Conservation (phyloP, 2,113 vertebrate species). For the Poeciliopsis occidentalis region DNA sequence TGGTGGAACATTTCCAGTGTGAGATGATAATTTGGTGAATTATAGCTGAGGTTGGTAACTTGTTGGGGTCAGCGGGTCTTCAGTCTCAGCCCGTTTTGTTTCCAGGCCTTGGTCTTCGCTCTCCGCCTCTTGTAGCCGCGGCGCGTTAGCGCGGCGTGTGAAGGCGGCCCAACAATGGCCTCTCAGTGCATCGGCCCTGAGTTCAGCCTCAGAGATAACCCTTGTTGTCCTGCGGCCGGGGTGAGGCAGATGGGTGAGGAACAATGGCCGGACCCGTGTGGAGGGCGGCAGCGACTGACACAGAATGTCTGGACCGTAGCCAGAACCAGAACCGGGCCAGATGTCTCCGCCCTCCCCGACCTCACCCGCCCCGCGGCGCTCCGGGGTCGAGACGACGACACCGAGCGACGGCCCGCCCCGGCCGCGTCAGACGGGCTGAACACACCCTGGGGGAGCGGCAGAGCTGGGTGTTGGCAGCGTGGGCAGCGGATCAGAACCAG, state of each 20-base stretch:
- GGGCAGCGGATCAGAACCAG: conserved; percentile 66
- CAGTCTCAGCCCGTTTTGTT: too few species aligned
- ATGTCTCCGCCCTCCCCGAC: conserved; percentile 67
- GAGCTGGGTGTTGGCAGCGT: conserved; percentile 74
- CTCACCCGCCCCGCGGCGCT: conserved; percentile 90
- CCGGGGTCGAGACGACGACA: conserved; percentile 86
- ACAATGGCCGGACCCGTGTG: conserved; percentile 89
- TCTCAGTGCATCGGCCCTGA: conserved; percentile 79
- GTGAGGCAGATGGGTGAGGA: conserved; percentile 88
- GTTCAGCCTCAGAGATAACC: conserved; percentile 87
- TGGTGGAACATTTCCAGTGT: too few species aligned
- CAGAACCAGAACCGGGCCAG: conserved; percentile 78
- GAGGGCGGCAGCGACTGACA: conserved; percentile 95
- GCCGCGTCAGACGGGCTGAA: conserved; percentile 84
- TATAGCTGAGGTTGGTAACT: too few species aligned
- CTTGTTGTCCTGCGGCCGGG: conserved; percentile 86
- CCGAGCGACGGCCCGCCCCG: conserved; percentile 89
- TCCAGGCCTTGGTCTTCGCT: neutral
- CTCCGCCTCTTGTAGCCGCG: conserved; percentile 48
- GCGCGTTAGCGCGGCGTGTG: conserved; percentile 62
- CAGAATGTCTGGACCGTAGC: conserved; percentile 89
- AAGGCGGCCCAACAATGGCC: conserved; percentile 72
- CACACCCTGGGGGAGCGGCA: conserved; percentile 83
- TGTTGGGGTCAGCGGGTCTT: neutral
- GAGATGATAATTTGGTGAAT: too few species aligned